A percentile compares a stretch with the other conserved stretches of the same genome.
phyloP scores from a whole-genome alignment of 2,113 vertebrate species.

The Cairina moschata region DNA sequence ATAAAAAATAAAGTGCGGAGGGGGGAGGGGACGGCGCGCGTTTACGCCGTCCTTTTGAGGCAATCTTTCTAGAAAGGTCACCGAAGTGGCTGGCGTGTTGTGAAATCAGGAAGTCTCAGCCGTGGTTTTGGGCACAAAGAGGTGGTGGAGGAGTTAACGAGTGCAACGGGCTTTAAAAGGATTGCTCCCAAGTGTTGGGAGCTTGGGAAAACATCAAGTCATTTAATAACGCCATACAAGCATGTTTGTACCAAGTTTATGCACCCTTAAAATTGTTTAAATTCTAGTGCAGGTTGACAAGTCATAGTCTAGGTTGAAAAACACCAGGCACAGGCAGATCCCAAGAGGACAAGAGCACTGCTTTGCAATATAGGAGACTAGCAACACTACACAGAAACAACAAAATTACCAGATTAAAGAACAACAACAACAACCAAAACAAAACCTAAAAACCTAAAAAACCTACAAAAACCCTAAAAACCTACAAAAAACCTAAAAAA shows the following conservation, averaged over 20 bases:
- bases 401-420: neutral
- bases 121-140: neutral
- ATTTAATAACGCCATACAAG: neutral
- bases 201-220: neutral
- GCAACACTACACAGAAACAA: neutral
- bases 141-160: neutral
- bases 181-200: neutral
- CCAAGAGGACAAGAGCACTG: accelerated
- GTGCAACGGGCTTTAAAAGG: accelerated
- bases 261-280: neutral
- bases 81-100: neutral
- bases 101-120: slow-evolving; percentile 37
- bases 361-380: neutral
- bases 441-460: neutral
- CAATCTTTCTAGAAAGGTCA: neutral
- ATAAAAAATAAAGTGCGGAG: neutral
- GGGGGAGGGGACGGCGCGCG: no score
- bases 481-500: no score
- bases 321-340: neutral
- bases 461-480: no score
- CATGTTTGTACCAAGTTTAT: accelerated
- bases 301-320: neutral
- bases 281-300: neutral
- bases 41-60: neutral
- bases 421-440: neutral